Percentiles rank a stretch among this genome's conserved stretches.
phyloP scores from a whole-genome alignment of 2,113 vertebrate genomes.

The Oryzias javanicus region DNA sequence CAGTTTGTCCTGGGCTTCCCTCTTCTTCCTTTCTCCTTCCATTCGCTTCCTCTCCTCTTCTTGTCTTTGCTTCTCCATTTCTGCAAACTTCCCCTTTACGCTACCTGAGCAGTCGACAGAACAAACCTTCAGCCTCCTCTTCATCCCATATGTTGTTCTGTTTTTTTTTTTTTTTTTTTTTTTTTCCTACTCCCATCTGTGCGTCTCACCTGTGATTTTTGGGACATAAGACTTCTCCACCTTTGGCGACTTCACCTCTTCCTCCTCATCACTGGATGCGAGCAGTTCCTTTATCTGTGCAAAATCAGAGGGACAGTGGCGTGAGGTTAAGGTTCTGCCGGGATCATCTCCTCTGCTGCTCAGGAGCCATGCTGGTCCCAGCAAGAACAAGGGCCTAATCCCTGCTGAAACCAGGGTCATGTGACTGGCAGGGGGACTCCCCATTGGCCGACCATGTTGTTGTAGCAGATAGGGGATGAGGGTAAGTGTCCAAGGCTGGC shows the following conservation, averaged over 20 bases:
- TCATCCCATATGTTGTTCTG: neutral
- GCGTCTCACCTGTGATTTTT: slow-evolving; percentile 91
- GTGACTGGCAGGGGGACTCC: slow-evolving; percentile 46
- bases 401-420: slow-evolving; percentile 64
- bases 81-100: slow-evolving; percentile 96
- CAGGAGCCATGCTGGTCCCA: slow-evolving; percentile 71
- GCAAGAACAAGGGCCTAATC: slow-evolving; percentile 69
- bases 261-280: slow-evolving; percentile 92
- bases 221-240: slow-evolving; percentile 93
- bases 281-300: slow-evolving; percentile 89
- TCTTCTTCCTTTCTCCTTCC: slow-evolving; percentile 89
- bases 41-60: slow-evolving; percentile 88
- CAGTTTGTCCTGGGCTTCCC: slow-evolving; percentile 87
- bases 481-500: slow-evolving; percentile 35
- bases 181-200: neutral
- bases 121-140: slow-evolving; percentile 17
- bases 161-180: neutral
- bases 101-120: slow-evolving; percentile 80
- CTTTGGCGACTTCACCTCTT: slow-evolving; percentile 82
- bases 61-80: slow-evolving; percentile 96
- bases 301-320: slow-evolving; percentile 52
- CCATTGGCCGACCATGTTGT: slow-evolving; percentile 63
- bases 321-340: slow-evolving; percentile 68
- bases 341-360: slow-evolving; percentile 74
- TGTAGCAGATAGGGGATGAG: slow-evolving; percentile 56